Percentiles rank a stretch among this genome's conserved stretches.
phyloP scores from a whole-genome alignment of 2,113 vertebrate species.

The Salvelinus fontinalis region DNA sequence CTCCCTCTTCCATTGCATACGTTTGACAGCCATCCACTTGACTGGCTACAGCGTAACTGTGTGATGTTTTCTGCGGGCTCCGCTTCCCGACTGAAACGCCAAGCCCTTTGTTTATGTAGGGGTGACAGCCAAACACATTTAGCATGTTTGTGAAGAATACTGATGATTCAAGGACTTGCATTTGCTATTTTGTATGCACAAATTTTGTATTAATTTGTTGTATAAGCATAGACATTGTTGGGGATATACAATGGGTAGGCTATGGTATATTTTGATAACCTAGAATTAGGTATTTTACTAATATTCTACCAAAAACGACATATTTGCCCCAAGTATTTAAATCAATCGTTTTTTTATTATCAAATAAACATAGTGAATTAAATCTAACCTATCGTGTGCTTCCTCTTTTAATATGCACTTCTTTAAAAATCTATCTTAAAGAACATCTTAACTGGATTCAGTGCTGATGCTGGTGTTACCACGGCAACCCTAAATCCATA shows the following conservation, averaged over 20 bases:
- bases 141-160: neutral
- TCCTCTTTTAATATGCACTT: slow-evolving; percentile 28
- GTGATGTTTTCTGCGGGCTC: neutral
- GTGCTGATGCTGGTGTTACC: slow-evolving; percentile 42
- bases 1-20: slow-evolving; percentile 13
- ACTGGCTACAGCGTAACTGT: slow-evolving; percentile 9
- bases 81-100: neutral
- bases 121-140: neutral
- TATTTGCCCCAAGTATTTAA: no score
- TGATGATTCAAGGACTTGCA: neutral
- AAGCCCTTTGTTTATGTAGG: neutral
- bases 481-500: slow-evolving; percentile 53
- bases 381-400: neutral
- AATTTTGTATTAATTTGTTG: neutral
- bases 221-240: neutral
- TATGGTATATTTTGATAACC: no score
- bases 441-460: slow-evolving; percentile 10
- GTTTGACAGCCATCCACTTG: slow-evolving; percentile 5
- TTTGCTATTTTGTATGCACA: neutral
- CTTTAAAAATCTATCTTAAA: slow-evolving; percentile 40
- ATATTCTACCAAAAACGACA: no score
- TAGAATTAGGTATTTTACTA: no score
- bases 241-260: no score
- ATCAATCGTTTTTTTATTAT: no score
- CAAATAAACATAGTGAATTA: no score